Percentiles rank a stretch among this genome's conserved stretches.
Conservation (phyloP, 2,888 invertebrate genomes). For the Aporophyla lueneburgensis region DNA sequence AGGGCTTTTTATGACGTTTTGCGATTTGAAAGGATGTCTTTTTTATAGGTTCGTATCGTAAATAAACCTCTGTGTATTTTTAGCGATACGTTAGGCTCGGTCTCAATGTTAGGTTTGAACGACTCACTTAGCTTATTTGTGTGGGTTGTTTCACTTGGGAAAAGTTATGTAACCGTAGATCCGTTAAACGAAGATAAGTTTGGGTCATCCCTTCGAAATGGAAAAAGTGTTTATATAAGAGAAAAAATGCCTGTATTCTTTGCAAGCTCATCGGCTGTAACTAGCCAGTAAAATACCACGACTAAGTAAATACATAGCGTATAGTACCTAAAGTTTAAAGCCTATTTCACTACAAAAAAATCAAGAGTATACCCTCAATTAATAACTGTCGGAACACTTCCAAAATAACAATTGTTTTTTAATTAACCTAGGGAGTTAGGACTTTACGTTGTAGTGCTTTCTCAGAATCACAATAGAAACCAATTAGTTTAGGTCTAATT, state of each 20-base stretch:
- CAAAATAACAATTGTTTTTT: conserved; percentile 30
- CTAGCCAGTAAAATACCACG: no score
- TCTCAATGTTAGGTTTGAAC: not conserved
- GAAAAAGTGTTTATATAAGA: not conserved
- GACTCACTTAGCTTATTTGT: not conserved
- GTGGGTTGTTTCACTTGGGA: not conserved
- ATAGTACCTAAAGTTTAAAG: not conserved
- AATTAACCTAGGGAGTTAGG: not conserved
- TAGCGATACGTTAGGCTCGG: not conserved
- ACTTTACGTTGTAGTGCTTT: conserved; percentile 1
- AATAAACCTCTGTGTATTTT: conserved; percentile 14
- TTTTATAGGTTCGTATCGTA: not conserved
- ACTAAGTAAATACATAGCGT: not conserved
- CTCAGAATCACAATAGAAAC: conserved; percentile 1
- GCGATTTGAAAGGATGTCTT: conserved; percentile 8
- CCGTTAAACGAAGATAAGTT: conserved; percentile 23
- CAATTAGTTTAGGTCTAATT: conserved; percentile 16
- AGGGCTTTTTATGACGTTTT: conserved; percentile 1
- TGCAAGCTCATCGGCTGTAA: not conserved
- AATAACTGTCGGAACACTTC: not conserved
- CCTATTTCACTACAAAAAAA: not conserved
- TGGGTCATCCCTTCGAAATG: not conserved
- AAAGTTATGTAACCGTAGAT: conserved; percentile 1
- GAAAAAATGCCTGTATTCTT: not conserved
- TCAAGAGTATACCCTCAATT: not conserved